Evolutionary conservation across 2,797 vertebrate genomes (phyloP), one percentile per base, ranked within the genome.

Genomic region (Calcarius lapponicus): DNA sequence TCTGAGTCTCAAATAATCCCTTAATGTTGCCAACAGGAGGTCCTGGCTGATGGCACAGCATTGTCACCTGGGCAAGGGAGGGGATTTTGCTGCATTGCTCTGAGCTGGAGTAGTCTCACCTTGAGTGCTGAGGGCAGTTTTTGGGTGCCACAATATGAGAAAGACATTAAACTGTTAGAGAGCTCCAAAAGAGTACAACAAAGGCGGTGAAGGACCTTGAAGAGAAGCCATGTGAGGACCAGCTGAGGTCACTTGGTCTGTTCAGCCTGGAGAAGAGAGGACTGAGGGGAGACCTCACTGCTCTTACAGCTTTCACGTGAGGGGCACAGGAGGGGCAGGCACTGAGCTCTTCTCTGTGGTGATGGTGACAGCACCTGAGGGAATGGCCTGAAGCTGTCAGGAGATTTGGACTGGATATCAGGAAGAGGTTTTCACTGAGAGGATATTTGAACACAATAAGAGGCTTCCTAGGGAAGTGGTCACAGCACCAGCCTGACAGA

Each of bases 41-140:
- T 42, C 8, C 21, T 36, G 18, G 6, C 4, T 31, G 5, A 17
- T 61, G 36, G 32, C 19, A 15, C 7, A 64, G 13, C 19, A 62
- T 28, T 0, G 0, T 21, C 34, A 81, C 21, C 22, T 0, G 0
- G 6, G 32, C 6, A 10, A n/a, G 16, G 12, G 24, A 50, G 8
- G 40, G 42, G 6, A 18, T 38, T 75, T 36, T 62, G 9, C 32
- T 1, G 0, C 43, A 43, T 32, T 73, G 25, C 20, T 53, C 28
- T 62, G 57, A 8, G 6, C 48, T 50, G 10, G 11, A 2, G 16
- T 1, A 1, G 8, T 7, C 43, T 43, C 71, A 26, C 17, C 28
- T 62, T 3, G 0, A 43, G n/a, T 56, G 2, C n/a, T 25, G 19
- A 11, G 28, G 11, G 2, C 36, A 21, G 34, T 8, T 69, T 53